A percentile compares a stretch with the other conserved stretches of the same genome.
Evolutionary conservation across 2,888 invertebrate genomes (phyloP).

Genomic region (Thereva nobilitata): DNA sequence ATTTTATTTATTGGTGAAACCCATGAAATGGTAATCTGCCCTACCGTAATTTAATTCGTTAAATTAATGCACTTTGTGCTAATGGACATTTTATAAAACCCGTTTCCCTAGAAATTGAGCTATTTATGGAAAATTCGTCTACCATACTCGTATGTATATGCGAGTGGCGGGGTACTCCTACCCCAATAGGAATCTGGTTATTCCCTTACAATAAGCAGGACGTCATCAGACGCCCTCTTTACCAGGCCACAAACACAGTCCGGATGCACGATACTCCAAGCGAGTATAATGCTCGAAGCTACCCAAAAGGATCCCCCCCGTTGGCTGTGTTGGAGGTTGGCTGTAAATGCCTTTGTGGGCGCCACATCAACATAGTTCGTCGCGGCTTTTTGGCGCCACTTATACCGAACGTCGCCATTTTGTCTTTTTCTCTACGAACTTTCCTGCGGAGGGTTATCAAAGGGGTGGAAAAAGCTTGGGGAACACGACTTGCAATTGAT

Average conservation of each 20-base stretch:
- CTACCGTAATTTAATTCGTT: no score
- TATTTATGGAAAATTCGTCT: no score
- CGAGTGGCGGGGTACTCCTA: slow-evolving; percentile 5
- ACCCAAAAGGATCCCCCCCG: slow-evolving; percentile 4
- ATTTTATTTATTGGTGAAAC: no score
- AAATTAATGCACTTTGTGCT: no score
- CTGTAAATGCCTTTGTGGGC: slow-evolving; percentile 41
- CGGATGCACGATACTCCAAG: slow-evolving; percentile 10
- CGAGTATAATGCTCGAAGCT: slow-evolving; percentile 1
- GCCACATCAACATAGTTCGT: slow-evolving; percentile 42
- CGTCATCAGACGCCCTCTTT: slow-evolving; percentile 12
- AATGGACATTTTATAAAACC: no score
- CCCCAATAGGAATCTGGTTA: slow-evolving; percentile 7
- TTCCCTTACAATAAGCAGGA: slow-evolving; percentile 14
- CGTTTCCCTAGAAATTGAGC: no score
- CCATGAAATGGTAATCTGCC: no score
- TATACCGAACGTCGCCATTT: slow-evolving; percentile 41
- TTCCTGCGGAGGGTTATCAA: slow-evolving; percentile 16
- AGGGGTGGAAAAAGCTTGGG: slow-evolving; percentile 4
- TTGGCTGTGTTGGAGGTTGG: slow-evolving; percentile 1
- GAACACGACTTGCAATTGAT: slow-evolving; percentile 18
- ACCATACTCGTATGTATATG: no score
- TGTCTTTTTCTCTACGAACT: slow-evolving; percentile 37
- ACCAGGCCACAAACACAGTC: slow-evolving; percentile 8
- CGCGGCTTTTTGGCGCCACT: slow-evolving; percentile 42